Percentiles rank a stretch among this genome's conserved stretches.
Conservation (phyloP, 2,888 invertebrate species). For the Synergus japonicus region DNA sequence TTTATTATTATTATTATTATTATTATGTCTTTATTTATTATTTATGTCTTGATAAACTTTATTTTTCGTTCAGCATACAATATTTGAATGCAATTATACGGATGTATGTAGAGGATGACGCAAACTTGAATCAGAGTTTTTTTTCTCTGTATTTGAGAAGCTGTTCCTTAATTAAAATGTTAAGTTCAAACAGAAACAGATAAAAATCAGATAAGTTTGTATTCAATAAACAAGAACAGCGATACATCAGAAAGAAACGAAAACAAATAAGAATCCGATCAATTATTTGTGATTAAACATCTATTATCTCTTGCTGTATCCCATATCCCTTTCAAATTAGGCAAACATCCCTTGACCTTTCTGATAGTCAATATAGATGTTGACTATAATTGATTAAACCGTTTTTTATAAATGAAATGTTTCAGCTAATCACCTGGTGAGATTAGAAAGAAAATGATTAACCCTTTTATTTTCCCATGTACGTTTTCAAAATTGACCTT, state of each 20-base stretch:
- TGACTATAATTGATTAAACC: too few relatives aligned
- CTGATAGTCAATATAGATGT: not conserved
- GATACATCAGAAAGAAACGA: too few relatives aligned
- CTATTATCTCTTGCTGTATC: not conserved
- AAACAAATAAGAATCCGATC: not conserved
- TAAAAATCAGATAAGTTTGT: not conserved
- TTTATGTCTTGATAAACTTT: not conserved
- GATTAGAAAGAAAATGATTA: not conserved
- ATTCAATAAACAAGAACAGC: not conserved
- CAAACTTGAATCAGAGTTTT: not conserved
- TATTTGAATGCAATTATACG: not conserved
- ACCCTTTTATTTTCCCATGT: not conserved
- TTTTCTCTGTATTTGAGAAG: not conserved
- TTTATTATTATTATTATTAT: too few relatives aligned
- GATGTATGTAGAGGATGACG: not conserved
- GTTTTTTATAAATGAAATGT: too few relatives aligned
- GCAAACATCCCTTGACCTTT: too few relatives aligned
- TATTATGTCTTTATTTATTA: too few relatives aligned
- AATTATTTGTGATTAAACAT: not conserved
- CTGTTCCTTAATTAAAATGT: not conserved
- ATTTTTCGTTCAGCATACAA: not conserved
- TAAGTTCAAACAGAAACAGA: not conserved
- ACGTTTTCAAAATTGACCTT: not conserved
- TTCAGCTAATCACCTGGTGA: not conserved
- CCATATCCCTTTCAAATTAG: too few relatives aligned